Base-by-base conservation (phyloP, 2,113 vertebrate genomes). In the Perccottus glenii region DNA sequence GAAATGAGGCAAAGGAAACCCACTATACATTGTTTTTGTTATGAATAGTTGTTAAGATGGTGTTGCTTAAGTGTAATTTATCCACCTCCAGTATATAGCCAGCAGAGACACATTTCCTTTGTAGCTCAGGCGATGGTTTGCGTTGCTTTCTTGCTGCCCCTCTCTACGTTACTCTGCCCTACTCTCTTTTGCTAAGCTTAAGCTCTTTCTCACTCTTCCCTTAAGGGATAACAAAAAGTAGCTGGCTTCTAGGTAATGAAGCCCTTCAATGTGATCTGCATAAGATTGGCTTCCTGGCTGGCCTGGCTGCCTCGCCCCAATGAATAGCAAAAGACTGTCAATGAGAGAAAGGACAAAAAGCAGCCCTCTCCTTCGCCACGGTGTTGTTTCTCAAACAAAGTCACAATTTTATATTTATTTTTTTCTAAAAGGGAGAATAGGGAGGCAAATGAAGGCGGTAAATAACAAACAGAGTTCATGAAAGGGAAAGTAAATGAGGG, bases 211-310 rank as follows among this genome's bases (percentile, higher is more conserved):
- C 70, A 40, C 66, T 71, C 73, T 80, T 78, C 85, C 83, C 84
- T 86, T 67, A 55, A 84, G 80, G 72, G 67, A 77, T 82, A 86
- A 81, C 70, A 87, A 70, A 89, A 80, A 81, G 80, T 75, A 79
- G 73, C 87, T 73, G 80, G 83, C 77, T 86, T 78, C 79, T 78
- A 84, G 85, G 87, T 90, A 92, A 92, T 89, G 82, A 90, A 90
- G 89, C 85, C 78, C 70, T 87, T 89, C 87, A 83, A 61, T 82
- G 74, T 83, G 85, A 86, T 90, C 82, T 89, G 86, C 87, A 86
- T 89, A 73, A 86, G 82, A 87, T 85, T 87, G 76, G 82, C 72
- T 75, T 69, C 75, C 80, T 81, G 4, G 75, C 82, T 67, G 76
- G 73, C 61, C 74, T 48, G 56, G 73, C 76, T 75, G 75, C 81